A percentile compares a stretch with the other conserved stretches of the same genome.
These are phyloP conservation scores for Heliconius hortense DNA, from an alignment of 2,888 invertebrate genomes.

Conservation along the genomic window DNA sequence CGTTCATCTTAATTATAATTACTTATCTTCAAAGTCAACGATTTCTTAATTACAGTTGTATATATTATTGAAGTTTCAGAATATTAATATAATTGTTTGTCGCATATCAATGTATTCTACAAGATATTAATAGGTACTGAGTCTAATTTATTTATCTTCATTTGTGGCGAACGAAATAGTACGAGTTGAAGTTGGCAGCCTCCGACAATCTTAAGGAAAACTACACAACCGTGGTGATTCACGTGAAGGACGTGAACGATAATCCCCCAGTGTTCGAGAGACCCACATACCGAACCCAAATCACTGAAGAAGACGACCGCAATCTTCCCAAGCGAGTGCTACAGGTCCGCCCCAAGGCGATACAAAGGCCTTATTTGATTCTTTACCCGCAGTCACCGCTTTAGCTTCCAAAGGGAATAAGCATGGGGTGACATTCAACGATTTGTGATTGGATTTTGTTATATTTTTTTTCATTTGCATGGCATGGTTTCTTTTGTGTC, in stretches of 20 bases:
- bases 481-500: constrained; percentile 70
- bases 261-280: constrained; percentile 98
- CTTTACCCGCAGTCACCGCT: constrained; percentile 49
- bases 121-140: constrained; percentile 2
- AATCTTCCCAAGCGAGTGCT: constrained; percentile 96
- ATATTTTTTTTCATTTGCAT: constrained; percentile 62
- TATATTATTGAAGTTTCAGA: constrained; percentile 14
- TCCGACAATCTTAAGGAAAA: constrained; percentile 98
- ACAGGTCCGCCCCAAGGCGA: constrained; percentile 87
- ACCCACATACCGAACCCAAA: constrained; percentile 96
- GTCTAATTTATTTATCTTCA: constrained; percentile 29
- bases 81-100: constrained; percentile 24
- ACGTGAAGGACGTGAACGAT: constrained; percentile 98
- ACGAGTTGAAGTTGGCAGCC: constrained; percentile 96
- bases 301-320: constrained; percentile 97
- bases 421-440: constrained; percentile 52
- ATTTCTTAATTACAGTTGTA: constrained; percentile 45
- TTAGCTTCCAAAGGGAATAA: constrained; percentile 57
- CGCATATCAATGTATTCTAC: background rate
- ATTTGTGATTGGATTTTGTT: constrained; percentile 51
- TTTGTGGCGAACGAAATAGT: constrained; percentile 80
- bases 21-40: constrained; percentile 49
- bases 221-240: constrained; percentile 97
- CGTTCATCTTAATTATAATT: constrained; percentile 54
- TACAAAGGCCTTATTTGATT: constrained; percentile 65